Conservation (phyloP, 2,113 vertebrate species). For the Cygnus buccinator region DNA sequence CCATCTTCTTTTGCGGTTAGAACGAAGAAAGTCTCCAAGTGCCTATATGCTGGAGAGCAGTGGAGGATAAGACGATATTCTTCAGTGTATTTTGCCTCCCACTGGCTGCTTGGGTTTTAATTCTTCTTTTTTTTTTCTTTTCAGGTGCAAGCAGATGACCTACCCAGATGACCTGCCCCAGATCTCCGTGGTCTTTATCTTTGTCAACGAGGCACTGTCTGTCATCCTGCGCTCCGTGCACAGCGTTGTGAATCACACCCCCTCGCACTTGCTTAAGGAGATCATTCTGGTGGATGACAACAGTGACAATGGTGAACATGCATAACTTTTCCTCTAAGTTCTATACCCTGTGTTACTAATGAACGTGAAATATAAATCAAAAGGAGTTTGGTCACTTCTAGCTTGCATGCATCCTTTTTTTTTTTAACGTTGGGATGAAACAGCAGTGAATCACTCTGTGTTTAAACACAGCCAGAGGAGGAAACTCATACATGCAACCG, state of each 20-base stretch:
- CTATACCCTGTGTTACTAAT: not conserved
- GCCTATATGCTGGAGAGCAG: not conserved
- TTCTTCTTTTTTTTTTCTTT: not conserved
- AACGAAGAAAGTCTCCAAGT: not conserved
- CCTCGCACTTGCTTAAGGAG: conserved; percentile 93
- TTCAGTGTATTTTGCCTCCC: not conserved
- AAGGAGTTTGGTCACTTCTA: not conserved
- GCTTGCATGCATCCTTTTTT: not conserved
- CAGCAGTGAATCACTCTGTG: not conserved
- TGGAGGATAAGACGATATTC: not conserved
- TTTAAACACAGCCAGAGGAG: not conserved
- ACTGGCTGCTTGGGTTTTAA: not conserved
- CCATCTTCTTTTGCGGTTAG: not conserved
- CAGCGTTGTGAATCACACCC: conserved; percentile 97
- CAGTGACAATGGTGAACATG: conserved; percentile 90
- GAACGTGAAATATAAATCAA: not conserved
- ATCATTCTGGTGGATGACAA: conserved; percentile 98
- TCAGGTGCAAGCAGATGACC: conserved; percentile 89
- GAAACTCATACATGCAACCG: not conserved
- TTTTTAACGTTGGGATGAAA: not conserved
- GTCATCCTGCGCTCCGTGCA: conserved; percentile 97
- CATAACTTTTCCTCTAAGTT: rapidly evolving
- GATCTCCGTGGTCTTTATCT: conserved; percentile 97
- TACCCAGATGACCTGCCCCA: conserved; percentile 89
- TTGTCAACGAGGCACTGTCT: conserved; percentile 94